Percentiles rank a stretch among this genome's conserved stretches.
phyloP scores from a whole-genome alignment of 2,113 vertebrate genomes.

The Bungarus multicinctus region DNA sequence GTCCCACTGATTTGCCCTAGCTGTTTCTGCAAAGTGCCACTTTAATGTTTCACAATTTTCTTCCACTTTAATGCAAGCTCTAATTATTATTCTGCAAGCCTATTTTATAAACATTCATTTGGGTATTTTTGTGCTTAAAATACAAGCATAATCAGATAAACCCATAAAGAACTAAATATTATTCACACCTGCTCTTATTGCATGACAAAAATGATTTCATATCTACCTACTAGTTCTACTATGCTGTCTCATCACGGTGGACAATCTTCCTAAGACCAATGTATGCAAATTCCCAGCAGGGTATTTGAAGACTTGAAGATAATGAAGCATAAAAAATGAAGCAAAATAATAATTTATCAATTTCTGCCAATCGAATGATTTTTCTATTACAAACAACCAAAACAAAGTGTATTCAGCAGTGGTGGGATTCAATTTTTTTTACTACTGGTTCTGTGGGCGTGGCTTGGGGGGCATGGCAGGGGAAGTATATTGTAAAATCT shows the following conservation, averaged over 20 bases:
- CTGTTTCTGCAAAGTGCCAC: conserved; percentile 21
- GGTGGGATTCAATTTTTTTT: too few species aligned
- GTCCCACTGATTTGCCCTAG: background rate
- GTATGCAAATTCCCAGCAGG: background rate
- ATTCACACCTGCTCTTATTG: conserved; percentile 20
- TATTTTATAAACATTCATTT: conserved; percentile 34
- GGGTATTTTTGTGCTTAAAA: background rate
- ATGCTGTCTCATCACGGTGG: background rate
- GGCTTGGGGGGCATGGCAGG: too few species aligned
- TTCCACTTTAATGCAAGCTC: conserved; percentile 19
- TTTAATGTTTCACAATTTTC: conserved; percentile 32
- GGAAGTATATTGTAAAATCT: too few species aligned
- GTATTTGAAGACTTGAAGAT: background rate
- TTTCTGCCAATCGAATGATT: background rate
- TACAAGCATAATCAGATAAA: conserved; percentile 10
- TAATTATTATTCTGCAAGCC: conserved; percentile 22
- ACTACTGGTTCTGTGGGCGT: too few species aligned
- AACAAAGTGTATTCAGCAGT: background rate
- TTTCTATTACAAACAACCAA: background rate
- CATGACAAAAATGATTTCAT: conserved; percentile 26
- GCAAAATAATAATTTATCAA: background rate
- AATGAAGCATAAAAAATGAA: background rate
- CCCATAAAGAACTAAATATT: conserved; percentile 34
- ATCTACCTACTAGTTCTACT: conserved; percentile 5
- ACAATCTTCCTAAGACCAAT: background rate